Percentiles rank a stretch among this genome's conserved stretches.
Evolutionary conservation across 2,888 invertebrate genomes (phyloP).

Genomic region (Bugulina stolonifera): DNA sequence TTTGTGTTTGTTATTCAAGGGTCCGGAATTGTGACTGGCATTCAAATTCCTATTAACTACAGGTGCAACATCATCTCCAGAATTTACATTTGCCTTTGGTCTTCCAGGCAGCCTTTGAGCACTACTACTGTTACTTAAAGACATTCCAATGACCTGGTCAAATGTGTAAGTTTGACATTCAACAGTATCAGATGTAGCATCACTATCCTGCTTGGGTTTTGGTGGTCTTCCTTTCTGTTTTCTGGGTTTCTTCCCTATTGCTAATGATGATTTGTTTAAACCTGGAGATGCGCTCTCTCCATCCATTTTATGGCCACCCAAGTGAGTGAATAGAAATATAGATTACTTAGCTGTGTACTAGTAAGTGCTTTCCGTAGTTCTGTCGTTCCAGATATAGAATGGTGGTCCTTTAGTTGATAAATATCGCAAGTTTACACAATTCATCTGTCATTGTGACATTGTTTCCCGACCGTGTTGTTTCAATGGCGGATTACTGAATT

Average conservation of each 20-base stretch:
- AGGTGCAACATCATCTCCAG: neutral
- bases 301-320: conserved; percentile 22
- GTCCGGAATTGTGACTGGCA: neutral
- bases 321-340: neutral
- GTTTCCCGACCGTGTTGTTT: neutral
- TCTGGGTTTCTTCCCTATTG: neutral
- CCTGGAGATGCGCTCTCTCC: neutral
- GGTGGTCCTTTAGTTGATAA: neutral
- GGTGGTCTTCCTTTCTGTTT: neutral
- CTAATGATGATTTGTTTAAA: neutral
- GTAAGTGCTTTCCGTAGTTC: neutral
- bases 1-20: too few relatives aligned
- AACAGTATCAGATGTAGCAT: neutral
- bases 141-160: neutral
- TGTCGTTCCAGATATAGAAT: neutral
- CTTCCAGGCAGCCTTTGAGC: too few relatives aligned
- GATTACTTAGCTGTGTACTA: neutral
- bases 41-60: neutral
- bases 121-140: neutral
- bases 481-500: conserved; percentile 24
- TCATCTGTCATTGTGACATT: neutral
- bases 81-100: neutral
- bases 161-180: neutral
- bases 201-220: neutral
- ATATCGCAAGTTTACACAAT: neutral